A percentile compares a stretch with the other conserved stretches of the same genome.
These are phyloP conservation scores for Spongilla lacustris DNA, from an alignment of 37 sponge, comb jelly and placozoan species.

Conservation along the genomic window DNA sequence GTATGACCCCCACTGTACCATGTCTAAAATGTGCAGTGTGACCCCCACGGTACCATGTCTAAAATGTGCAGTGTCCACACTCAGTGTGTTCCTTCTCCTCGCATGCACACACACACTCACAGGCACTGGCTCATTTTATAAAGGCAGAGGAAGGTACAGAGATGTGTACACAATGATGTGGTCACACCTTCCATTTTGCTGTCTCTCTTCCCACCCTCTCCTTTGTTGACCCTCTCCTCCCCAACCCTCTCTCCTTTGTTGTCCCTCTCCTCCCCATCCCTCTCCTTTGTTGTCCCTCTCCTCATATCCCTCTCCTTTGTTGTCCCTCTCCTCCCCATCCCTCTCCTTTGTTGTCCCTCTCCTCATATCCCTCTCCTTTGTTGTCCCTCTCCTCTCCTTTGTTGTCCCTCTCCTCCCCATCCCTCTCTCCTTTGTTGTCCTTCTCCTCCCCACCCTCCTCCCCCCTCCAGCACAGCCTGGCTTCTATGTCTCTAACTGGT, in stretches of 20 bases:
- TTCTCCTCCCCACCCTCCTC: neutral
- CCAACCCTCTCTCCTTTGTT: neutral
- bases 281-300: neutral
- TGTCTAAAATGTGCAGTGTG: no score
- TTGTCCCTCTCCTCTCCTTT: neutral
- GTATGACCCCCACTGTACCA: no score
- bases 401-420: neutral
- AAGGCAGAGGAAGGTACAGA: conserved; percentile 52
- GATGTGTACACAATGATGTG: neutral
- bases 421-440: neutral
- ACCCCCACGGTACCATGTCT: no score
- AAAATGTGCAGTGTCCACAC: no score
- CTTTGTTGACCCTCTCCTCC: neutral
- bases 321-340: neutral
- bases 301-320: neutral
- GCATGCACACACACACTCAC: no score
- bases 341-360: neutral
- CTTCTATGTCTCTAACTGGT: conserved; percentile 62
- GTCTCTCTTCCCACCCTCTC: neutral
- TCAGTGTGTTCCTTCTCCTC: no score
- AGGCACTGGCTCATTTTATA: conserved; percentile 62
- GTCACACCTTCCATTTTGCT: no score
- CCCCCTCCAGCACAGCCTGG: conserved; percentile 35
- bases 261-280: neutral
- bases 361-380: neutral